These are phyloP conservation scores for Colistium nudipinnis DNA, from an alignment of 2,113 vertebrate species.

Conservation along the genomic window DNA sequence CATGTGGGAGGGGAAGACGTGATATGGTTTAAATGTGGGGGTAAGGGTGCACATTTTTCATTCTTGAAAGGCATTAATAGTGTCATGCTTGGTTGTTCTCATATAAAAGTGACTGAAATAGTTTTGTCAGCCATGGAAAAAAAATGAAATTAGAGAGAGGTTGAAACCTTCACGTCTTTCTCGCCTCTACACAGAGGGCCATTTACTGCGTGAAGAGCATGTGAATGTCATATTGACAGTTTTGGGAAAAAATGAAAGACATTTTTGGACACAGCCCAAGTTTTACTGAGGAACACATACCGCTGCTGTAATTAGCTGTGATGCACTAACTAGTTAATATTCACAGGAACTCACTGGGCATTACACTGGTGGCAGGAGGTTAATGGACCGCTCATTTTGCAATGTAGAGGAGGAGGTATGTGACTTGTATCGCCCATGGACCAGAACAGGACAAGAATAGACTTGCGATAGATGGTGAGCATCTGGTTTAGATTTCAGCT, in stretches of 20 bases:
- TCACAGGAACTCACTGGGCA: background rate
- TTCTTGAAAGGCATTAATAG: background rate
- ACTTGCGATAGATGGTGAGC: background rate
- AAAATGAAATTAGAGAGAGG: background rate
- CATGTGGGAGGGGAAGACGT: background rate
- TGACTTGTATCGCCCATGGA: background rate
- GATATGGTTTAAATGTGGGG: background rate
- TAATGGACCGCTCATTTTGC: background rate
- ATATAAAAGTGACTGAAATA: slow-evolving; percentile 2
- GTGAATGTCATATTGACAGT: background rate
- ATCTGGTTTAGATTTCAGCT: too few relatives aligned
- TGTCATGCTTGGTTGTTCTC: background rate
- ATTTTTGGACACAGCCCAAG: background rate
- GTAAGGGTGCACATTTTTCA: background rate
- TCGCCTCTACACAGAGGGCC: background rate
- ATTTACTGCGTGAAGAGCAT: background rate
- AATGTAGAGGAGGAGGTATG: background rate
- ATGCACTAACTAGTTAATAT: slow-evolving; percentile 5
- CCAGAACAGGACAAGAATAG: background rate
- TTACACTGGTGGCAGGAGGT: background rate
- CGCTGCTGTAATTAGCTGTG: background rate
- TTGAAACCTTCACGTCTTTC: background rate
- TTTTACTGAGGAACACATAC: background rate
- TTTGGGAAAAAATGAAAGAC: background rate
- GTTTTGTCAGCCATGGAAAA: background rate